phyloP scores from a whole-genome alignment of 2,797 vertebrate genomes.

The Cuculus canorus region DNA sequence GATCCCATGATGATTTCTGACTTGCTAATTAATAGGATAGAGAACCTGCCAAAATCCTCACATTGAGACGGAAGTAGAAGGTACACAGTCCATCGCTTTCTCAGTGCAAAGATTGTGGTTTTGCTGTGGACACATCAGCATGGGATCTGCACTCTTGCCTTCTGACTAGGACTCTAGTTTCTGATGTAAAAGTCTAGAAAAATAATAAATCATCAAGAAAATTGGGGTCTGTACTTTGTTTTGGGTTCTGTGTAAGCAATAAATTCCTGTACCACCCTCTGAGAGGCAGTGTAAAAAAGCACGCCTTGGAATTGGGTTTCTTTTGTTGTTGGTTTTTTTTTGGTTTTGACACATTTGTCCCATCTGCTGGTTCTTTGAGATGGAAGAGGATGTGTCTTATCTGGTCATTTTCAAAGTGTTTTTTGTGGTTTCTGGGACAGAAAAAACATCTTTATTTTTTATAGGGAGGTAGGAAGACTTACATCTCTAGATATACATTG shows the following conservation, averaged over 20 bases:
- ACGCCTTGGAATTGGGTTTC: neutral
- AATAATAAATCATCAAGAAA: neutral
- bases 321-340: neutral
- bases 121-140: neutral
- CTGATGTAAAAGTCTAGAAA: constrained; percentile 14
- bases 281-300: neutral
- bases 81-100: neutral
- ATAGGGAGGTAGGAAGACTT: neutral
- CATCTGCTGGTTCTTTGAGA: neutral
- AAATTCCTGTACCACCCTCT: neutral
- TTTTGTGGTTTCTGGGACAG: neutral
- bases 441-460: neutral
- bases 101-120: constrained; percentile 22
- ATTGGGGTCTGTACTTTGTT: neutral
- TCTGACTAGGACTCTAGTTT: constrained; percentile 3
- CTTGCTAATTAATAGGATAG: neutral
- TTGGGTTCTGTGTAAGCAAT: neutral
- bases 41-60: neutral
- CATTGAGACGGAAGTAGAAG: neutral
- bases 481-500: neutral
- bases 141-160: neutral
- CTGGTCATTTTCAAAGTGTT: neutral
- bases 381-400: neutral
- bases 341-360: neutral
- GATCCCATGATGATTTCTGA: neutral